Evolutionary conservation across 2,113 vertebrate species (phyloP).

Genomic region (Tetrao urogallus): DNA sequence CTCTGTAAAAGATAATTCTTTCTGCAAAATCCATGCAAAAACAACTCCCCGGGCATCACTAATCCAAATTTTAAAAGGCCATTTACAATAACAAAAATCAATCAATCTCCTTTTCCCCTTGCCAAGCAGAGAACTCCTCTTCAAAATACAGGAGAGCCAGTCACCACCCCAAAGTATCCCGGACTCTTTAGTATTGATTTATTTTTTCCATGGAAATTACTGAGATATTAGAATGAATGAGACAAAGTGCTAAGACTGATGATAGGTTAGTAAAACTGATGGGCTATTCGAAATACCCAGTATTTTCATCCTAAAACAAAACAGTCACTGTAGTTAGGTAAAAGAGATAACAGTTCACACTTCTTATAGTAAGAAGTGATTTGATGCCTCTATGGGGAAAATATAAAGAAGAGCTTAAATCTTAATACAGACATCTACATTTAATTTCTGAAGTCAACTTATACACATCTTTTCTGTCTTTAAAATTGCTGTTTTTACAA

Average conservation of each 20-base stretch:
- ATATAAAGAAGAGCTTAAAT: neutral
- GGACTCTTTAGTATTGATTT: neutral
- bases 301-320: neutral
- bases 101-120: neutral
- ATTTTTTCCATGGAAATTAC: neutral
- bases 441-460: neutral
- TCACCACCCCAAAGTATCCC: neutral
- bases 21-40: neutral
- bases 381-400: neutral
- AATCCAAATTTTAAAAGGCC: neutral
- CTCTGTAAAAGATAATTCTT: neutral
- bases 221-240: neutral
- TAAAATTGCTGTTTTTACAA: neutral
- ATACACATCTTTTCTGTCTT: neutral
- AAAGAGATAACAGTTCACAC: neutral
- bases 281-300: fast-evolving
- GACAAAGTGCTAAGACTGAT: neutral
- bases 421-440: neutral
- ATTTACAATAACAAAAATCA: neutral
- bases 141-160: neutral
- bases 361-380: neutral
- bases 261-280: neutral
- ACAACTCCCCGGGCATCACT: neutral
- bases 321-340: neutral
- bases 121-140: neutral